These are phyloP conservation scores for Parasteatoda lunata DNA, from an alignment of 2,888 invertebrate species.

Conservation along the genomic window DNA sequence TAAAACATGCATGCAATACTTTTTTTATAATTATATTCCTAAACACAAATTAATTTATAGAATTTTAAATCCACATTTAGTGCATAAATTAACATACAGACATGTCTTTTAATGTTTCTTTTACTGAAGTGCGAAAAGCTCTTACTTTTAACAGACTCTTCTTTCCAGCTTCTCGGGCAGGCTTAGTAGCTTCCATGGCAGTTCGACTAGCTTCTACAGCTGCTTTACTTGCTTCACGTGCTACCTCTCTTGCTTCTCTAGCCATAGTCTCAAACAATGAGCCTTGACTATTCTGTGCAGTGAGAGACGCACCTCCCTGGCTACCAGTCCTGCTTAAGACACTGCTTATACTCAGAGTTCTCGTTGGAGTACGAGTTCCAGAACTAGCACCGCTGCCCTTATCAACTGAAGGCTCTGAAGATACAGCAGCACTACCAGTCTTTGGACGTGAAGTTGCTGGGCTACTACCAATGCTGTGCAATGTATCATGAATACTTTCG, in stretches of 20 bases:
- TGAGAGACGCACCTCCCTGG: constrained; percentile 45
- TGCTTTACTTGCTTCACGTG: constrained; percentile 88
- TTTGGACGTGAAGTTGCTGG: constrained; percentile 44
- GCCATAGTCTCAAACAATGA: constrained; percentile 91
- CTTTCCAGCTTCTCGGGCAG: constrained; percentile 90
- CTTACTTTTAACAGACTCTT: constrained; percentile 73
- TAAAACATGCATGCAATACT: too few species aligned
- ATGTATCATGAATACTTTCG: constrained; percentile 59
- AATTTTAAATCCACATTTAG: too few species aligned
- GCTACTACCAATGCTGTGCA: constrained; percentile 24
- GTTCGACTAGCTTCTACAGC: constrained; percentile 89
- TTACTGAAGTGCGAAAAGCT: too few species aligned
- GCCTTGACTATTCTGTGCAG: constrained; percentile 82
- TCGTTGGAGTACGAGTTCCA: constrained; percentile 68
- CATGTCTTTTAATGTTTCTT: too few species aligned
- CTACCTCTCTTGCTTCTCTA: constrained; percentile 89
- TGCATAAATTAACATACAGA: too few species aligned
- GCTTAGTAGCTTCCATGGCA: constrained; percentile 89
- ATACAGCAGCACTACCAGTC: constrained; percentile 47
- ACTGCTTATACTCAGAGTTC: constrained; percentile 70
- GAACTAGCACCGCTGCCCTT: constrained; percentile 65
- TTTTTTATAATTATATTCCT: too few species aligned
- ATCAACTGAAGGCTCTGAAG: constrained; percentile 63
- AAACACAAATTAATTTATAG: too few species aligned
- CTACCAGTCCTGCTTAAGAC: constrained; percentile 69